These are phyloP conservation scores for Nycticebus coucang DNA, from an alignment of 2,113 vertebrate genomes.

Conservation along the genomic window DNA sequence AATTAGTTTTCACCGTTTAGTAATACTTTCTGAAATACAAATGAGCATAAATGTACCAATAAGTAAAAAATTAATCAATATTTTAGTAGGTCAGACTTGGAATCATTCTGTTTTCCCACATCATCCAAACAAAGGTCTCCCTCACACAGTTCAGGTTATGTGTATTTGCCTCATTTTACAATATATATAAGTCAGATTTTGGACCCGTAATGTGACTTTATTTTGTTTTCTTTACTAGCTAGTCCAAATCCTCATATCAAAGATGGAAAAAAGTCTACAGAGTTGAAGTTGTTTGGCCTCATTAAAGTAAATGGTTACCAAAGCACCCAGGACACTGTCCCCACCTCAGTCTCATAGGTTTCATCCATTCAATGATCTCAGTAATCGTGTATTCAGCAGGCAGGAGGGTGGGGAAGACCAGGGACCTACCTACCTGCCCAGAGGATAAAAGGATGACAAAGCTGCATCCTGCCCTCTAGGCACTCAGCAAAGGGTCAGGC, in stretches of 20 bases:
- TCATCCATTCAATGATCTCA: neutral
- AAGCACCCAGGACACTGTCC: neutral
- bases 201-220: neutral
- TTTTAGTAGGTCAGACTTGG: slow-evolving; percentile 24
- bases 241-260: slow-evolving; percentile 28
- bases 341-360: too few species aligned
- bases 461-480: neutral
- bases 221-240: neutral
- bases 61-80: slow-evolving; percentile 22
- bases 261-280: neutral
- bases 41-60: neutral
- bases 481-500: neutral
- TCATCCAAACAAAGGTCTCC: neutral
- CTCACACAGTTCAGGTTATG: neutral
- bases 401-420: neutral
- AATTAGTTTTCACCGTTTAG: slow-evolving; percentile 17
- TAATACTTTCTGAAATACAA: slow-evolving; percentile 43
- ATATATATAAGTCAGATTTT: slow-evolving; percentile 3
- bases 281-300: neutral
- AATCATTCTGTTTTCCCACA: neutral
- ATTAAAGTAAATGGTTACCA: neutral
- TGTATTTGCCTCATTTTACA: neutral
- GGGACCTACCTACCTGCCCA: neutral
- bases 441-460: neutral
- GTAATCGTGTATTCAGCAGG: neutral